These are phyloP conservation scores for Sminthurinus signatus DNA, from an alignment of 1,140 invertebrate genomes.

Conservation along the genomic window DNA sequence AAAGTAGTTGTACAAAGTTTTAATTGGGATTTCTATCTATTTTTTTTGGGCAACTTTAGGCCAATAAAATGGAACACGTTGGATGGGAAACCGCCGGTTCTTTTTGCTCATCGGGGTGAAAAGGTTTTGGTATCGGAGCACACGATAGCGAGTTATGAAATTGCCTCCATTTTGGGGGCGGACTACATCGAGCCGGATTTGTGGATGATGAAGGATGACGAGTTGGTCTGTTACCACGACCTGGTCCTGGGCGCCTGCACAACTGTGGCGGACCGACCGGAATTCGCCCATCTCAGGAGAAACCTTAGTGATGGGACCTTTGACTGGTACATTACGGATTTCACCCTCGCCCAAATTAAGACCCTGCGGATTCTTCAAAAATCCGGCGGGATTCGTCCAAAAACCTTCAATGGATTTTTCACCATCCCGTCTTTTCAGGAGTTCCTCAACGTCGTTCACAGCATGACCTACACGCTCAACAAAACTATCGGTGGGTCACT, in stretches of 20 bases:
- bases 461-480: conserved; percentile 24
- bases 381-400: conserved; percentile 20
- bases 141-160: conserved; percentile 38
- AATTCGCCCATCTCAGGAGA: conserved; percentile 19
- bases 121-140: conserved; percentile 42
- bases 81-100: background rate
- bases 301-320: conserved; percentile 15
- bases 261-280: conserved; percentile 28
- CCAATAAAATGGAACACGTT: conserved; percentile 24
- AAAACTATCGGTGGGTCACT: conserved; percentile 24
- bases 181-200: conserved; percentile 43
- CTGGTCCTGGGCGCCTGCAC: conserved; percentile 33
- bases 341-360: conserved; percentile 33
- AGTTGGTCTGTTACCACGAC: conserved; percentile 41
- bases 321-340: conserved; percentile 42
- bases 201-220: conserved; percentile 33
- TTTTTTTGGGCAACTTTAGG: too few species aligned
- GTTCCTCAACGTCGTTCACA: conserved; percentile 30
- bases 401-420: conserved; percentile 23
- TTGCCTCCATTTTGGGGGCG: conserved; percentile 36
- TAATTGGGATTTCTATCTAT: too few species aligned
- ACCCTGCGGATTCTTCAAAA: conserved; percentile 16
- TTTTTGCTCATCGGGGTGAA: conserved; percentile 42
- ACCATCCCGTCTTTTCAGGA: conserved; percentile 37
- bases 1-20: too few species aligned